Evolutionary conservation across 1,140 invertebrate genomes (phyloP), one percentile per base, ranked within the genome.

Genomic region (Macrostomum lignano): DNA sequence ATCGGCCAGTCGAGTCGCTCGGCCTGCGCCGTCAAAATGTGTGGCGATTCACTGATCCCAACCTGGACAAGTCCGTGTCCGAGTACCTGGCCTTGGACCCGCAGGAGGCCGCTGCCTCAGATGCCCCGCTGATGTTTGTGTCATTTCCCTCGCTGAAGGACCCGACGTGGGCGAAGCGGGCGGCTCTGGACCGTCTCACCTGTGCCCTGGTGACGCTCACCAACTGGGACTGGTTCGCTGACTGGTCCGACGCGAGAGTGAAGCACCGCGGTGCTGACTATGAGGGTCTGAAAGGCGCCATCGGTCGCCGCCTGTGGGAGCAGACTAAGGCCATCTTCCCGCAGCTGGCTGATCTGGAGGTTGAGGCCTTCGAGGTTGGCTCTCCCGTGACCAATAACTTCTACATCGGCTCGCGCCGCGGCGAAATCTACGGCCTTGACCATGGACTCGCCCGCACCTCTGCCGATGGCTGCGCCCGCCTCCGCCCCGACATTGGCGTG

Each of bases 391-490:
- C 46, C 7, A 58, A 58, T 41, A 48, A 49, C 17, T 44, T 48
- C 40, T 59, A 60, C 39, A 39, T 60, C 10, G 49, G 44, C 7
- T 38, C 46, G 23, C 39, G 46, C 5, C 37, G 43, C 13, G 57
- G 58, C 22, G 55, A 57, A 34, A 54, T 55, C 39, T 60, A 59
- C 29, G 58, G 57, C 2, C 39, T 58, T 25, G 46, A 58, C 30
- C 55, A 59, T 36, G 41, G 38, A 13, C 36, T 31, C 3, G 22
- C 37, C 7, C 42, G 56, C 6, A n/a, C n/a, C n/a, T 33, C 29
- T 5, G 43, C 48, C 2, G 45, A 51, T 13, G 40, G 41, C 2
- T 38, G 44, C 13, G 39, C 45, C 9, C 35, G 46, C 7, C 44
- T 60, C 1, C 36, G 58, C 23, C 39, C 56, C 6, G 43, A 52